Evolutionary conservation across 2,797 vertebrate genomes (phyloP).

Genomic region (Diplodus puntazzo): DNA sequence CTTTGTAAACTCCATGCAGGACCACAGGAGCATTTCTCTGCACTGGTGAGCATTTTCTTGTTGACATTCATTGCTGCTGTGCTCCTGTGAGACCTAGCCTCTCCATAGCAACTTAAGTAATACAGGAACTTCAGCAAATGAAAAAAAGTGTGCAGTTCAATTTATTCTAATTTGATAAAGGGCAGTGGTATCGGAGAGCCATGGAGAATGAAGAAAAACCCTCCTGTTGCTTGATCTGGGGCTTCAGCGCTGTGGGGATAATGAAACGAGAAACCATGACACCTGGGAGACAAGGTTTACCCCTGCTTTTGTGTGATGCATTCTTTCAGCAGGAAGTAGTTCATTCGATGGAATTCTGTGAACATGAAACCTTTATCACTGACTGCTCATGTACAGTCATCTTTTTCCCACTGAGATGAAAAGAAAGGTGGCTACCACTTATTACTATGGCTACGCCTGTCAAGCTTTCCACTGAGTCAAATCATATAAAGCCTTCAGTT

Average conservation of each 20-base stretch:
- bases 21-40: constrained; percentile 15
- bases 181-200: constrained; percentile 40
- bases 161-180: constrained; percentile 72
- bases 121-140: constrained; percentile 59
- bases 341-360: constrained; percentile 23
- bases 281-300: constrained; percentile 26
- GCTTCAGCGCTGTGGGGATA: constrained; percentile 41
- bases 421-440: neutral
- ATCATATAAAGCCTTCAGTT: neutral
- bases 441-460: neutral
- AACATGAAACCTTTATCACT: constrained; percentile 22
- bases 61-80: constrained; percentile 46
- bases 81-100: constrained; percentile 61
- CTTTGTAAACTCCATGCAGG: too few species aligned
- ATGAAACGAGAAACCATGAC: constrained; percentile 40
- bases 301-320: constrained; percentile 35
- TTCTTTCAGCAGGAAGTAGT: constrained; percentile 7
- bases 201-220: constrained; percentile 51
- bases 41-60: constrained; percentile 40
- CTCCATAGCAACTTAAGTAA: constrained; percentile 70
- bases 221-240: constrained; percentile 45
- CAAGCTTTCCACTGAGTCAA: neutral
- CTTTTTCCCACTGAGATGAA: constrained; percentile 1
- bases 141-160: constrained; percentile 52
- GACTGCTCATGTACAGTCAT: neutral